These are phyloP conservation scores for Lepidonotus clava DNA, from an alignment of 2,888 invertebrate species.

Conservation along the genomic window DNA sequence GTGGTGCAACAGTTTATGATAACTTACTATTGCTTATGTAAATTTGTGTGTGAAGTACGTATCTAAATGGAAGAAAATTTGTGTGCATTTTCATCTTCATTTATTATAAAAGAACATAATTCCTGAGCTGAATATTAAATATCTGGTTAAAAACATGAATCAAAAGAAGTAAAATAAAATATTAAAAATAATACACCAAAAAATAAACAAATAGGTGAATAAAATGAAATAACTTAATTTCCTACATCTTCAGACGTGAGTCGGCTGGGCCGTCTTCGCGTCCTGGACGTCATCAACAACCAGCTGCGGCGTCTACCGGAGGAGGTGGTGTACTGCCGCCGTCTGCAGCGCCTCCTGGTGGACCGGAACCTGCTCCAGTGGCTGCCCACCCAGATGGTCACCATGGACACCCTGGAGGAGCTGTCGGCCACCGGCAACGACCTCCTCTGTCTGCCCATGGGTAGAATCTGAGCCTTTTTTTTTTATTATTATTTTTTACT, in stretches of 20 bases:
- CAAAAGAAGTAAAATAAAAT: no score
- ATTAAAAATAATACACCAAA: no score
- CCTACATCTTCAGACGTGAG: conserved; percentile 61
- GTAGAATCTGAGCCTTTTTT: no score
- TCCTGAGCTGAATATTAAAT: no score
- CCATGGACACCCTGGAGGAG: conserved; percentile 61
- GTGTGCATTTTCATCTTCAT: no score
- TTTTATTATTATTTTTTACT: no score
- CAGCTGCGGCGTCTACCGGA: conserved; percentile 60
- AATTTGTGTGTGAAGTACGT: no score
- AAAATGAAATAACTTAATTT: neutral
- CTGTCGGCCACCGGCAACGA: conserved; percentile 64
- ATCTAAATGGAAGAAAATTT: no score
- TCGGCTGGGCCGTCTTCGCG: conserved; percentile 56
- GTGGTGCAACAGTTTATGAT: no score
- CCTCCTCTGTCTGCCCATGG: conserved; percentile 64
- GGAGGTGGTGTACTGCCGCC: conserved; percentile 60
- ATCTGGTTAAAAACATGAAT: no score
- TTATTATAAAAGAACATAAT: no score
- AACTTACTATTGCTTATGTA: no score
- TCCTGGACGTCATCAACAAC: conserved; percentile 63
- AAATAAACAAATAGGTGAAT: neutral
- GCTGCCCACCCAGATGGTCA: conserved; percentile 64
- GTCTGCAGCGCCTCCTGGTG: conserved; percentile 61
- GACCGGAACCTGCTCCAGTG: conserved; percentile 63